Base-by-base conservation (phyloP, 2,888 invertebrate species). In the Strigamia transsilvanica region DNA sequence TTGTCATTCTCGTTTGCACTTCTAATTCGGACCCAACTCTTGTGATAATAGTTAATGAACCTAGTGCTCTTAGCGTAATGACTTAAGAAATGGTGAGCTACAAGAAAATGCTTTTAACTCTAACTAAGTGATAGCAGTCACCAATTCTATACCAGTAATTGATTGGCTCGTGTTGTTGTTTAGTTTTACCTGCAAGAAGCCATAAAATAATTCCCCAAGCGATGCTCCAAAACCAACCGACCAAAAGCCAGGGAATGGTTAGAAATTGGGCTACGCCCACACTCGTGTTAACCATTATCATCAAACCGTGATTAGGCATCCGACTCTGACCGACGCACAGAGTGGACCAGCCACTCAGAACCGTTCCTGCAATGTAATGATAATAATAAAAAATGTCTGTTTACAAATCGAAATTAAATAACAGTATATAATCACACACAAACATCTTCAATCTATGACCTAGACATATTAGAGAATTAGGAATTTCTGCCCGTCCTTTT, bases 181-280 rank as follows among this genome's bases (percentile, higher is more conserved):
- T 61, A 18, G 61, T 18, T 61, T 61, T 61, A 98, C 98, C 93
- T 84, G 98, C 93, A 86, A 95, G 91, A 87, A 92, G 93, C 84
- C 98, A 89, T 93, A 98, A 94, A 86, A 96, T 94, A 85, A 96
- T 93, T 2, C 98, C 98, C 98, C 98, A 98, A 92, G 97, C 97
- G 84, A 98, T 93, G 83, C 97, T 96, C 98, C 98, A 98, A 85
- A 98, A 97, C 98, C 98, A 98, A 21, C 98, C 95, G 61, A 96
- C 97, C 81, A 97, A 91, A 86, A 98, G 94, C 90, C 98, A 98
- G 82, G 97, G 91, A 81, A 98, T 94, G 32, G 97, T 97, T 89
- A 97, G 96, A 86, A 96, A 90, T 89, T 98, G 98, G 21, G 95
- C 93, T 82, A 93, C 90, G 0, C 96, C 97, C 82, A 98, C 95